Evolutionary conservation across 2,797 vertebrate genomes (phyloP).

Genomic region (Lutjanus campechanus): DNA sequence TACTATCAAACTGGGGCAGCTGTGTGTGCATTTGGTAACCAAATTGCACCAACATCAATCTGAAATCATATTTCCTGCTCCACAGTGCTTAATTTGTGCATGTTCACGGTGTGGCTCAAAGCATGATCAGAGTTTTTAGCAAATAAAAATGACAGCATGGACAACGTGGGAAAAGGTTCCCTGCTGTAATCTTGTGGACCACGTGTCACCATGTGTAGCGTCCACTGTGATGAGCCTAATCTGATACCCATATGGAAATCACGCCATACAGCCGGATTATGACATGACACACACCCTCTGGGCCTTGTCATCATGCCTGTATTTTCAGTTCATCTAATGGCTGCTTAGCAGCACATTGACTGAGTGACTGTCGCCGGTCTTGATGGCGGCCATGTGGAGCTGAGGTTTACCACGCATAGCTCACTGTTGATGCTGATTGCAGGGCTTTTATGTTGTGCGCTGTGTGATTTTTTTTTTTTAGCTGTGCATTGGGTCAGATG

Average conservation of each 20-base stretch:
- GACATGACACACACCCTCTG: constrained; percentile 36
- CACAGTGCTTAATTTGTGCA: not conserved
- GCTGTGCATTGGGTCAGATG: constrained; percentile 51
- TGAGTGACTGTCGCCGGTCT: not conserved
- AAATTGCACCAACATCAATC: not conserved
- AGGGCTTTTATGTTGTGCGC: constrained; percentile 54
- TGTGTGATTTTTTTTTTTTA: constrained; percentile 41
- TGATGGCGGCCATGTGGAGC: constrained; percentile 28
- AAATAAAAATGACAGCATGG: not conserved
- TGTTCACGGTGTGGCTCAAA: not conserved
- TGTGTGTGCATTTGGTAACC: not conserved
- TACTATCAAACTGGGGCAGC: not conserved
- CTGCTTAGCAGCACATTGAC: constrained; percentile 17
- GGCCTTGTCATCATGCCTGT: constrained; percentile 44
- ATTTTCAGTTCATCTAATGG: constrained; percentile 37
- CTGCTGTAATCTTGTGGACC: not conserved
- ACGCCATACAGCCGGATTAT: constrained; percentile 30
- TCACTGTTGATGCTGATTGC: constrained; percentile 42
- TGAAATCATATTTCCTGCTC: not conserved
- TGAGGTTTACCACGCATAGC: constrained; percentile 34
- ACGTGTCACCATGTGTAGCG: not conserved
- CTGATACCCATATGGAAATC: constrained; percentile 45
- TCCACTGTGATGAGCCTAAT: constrained; percentile 3
- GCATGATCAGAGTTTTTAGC: not conserved
- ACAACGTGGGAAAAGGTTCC: not conserved